Base-by-base conservation (phyloP, 2,113 vertebrate species). In the Sprattus sprattus region DNA sequence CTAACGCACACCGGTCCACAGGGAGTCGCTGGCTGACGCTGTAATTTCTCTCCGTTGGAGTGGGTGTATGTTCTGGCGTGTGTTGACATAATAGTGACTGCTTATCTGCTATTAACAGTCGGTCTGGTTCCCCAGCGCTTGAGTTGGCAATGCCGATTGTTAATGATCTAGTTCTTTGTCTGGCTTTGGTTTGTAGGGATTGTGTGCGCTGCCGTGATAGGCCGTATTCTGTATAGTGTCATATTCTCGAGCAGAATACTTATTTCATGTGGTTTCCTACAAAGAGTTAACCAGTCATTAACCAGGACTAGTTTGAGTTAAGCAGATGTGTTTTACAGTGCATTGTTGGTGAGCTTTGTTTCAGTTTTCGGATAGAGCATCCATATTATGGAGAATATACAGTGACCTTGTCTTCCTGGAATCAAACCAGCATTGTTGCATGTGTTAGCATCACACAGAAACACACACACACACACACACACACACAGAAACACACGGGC, bases 71-170 rank as follows among this genome's bases (percentile, higher is more conserved):
- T 15, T 16, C 11, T 78, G 32, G 10, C 32, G 71, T 78, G 71
- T 78, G 71, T 78, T 39, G 71, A 39, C 71, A 39, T 78, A 78
- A 78, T 78, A 11, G 25, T 78, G 71, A 78, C 71, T 39, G 25
- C 71, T 78, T 78, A 78, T 78, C 71, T 16, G 32, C 71, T 39
- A 78, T 39, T 78, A 28, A 78, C 71, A 78, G 71, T 78, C 15
- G 39, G 71, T 78, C 13, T 78, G 39, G 71, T 78, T 78, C 71
- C 13, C 25, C 28, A 16, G 71, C 28, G 11, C 3, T 78, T 78
- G 2, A 15, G 13, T 28, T 78, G 71, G n/a, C 64, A 67, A 28
- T 28, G 32, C 28, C 13, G 71, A 39, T 39, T 78, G 71, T 78
- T 78, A 39, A 78, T 78, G 71, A 78, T 78, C 71, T 13, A 39